Evolutionary conservation across 2,113 vertebrate genomes (phyloP), one percentile per base, ranked within the genome.

Genomic region (Mellivora capensis): DNA sequence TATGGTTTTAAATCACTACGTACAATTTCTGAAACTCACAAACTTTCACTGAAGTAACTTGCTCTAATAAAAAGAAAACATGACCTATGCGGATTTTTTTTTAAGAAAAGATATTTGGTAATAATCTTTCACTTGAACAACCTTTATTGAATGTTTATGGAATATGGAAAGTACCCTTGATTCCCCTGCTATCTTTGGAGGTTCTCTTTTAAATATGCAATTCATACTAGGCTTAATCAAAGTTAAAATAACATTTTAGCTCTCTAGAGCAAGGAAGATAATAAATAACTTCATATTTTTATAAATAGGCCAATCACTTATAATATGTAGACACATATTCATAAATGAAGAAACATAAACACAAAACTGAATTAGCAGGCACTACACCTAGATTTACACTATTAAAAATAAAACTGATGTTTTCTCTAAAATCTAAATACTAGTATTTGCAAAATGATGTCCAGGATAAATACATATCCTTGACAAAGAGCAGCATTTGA

Each of bases 1-100:
- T 31, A 1, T 64, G 64, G 72, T 59, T 87, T 96, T 96, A 92
- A 91, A 94, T 89, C 64, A 74, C 83, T 81, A 86, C 64, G 49
- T 23, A 69, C 11, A 64, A 42, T 81, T 91, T 89, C 59, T 76
- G 17, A 91, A 96, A 87, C 15, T 87, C 39, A 67, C 52, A 76
- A 90, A 59, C 11, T 61, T 91, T 29, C 15, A n/a, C 17, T 11
- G 31, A 84, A 80, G 11, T 82, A 97, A 49, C 59, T n/a, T 15
- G 69, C 44, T 57, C 21, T 80, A 42, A 91, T n/a, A 86, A 90
- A 82, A 86, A 59, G 14, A 37, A 88, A 97, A 86, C 2, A 77
- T 67, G 9, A 90, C 64, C 89, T 71, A 44, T 2, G 62, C 89
- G n/a, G 18, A 52, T 14, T 59, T 88, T 87, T 80, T 84, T 34